Evolutionary conservation across 2,888 invertebrate species (phyloP).

Genomic region (Scelioninae gen. 2): DNA sequence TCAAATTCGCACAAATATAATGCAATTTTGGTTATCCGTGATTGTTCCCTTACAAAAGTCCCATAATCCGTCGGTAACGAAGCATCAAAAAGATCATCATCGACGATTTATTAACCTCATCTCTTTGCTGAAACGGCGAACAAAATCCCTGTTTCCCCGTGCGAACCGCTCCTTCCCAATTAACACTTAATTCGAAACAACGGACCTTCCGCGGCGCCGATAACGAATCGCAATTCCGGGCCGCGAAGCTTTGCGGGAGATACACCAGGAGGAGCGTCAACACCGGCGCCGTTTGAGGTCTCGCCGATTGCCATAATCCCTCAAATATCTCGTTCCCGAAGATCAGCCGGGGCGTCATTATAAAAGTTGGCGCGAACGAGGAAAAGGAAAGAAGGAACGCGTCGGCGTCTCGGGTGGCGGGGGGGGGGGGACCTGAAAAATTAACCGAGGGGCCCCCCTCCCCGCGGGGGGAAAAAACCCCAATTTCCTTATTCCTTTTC

Average conservation of each 20-base stretch:
- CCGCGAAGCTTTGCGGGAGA: constrained; percentile 17
- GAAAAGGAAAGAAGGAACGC: constrained; percentile 43
- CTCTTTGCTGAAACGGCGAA: too few species aligned
- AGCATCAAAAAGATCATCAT: too few species aligned
- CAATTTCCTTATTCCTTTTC: constrained; percentile 73
- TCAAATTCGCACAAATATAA: too few species aligned
- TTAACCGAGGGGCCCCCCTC: constrained; percentile 69
- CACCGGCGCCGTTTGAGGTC: constrained; percentile 52
- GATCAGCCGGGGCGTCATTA: constrained; percentile 69
- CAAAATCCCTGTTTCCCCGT: too few species aligned
- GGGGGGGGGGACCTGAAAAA: constrained; percentile 69
- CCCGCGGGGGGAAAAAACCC: constrained; percentile 64
- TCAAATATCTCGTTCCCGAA: constrained; percentile 72
- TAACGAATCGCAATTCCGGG: constrained; percentile 30
- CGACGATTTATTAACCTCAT: too few species aligned
- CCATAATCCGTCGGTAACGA: too few species aligned
- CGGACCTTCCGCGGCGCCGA: not conserved
- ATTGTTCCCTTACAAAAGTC: too few species aligned
- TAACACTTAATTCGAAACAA: constrained; percentile 4
- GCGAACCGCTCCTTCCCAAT: not conserved
- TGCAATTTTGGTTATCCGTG: too few species aligned
- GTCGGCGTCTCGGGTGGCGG: constrained; percentile 58
- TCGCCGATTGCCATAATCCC: constrained; percentile 72
- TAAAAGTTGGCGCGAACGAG: constrained; percentile 62
- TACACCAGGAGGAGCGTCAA: constrained; percentile 38